A percentile compares a stretch with the other conserved stretches of the same genome.
Conservation (phyloP, 2,797 vertebrate species). For the Aulostomus chinensis region DNA sequence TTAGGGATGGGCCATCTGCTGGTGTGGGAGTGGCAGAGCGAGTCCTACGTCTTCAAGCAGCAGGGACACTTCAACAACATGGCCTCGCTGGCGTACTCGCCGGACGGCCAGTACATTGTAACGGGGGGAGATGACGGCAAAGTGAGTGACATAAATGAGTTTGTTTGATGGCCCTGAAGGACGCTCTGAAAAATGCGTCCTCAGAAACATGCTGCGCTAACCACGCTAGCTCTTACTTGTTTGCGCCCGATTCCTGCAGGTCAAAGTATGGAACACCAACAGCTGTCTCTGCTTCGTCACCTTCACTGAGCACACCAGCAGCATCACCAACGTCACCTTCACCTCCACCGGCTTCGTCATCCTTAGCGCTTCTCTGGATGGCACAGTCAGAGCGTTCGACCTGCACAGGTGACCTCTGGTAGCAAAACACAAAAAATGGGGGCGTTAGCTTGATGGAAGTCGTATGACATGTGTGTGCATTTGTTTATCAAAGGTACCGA, state of each 20-base stretch:
- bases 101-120: slow-evolving; percentile 91
- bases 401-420: slow-evolving; percentile 88
- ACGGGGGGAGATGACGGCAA: slow-evolving; percentile 96
- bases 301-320: slow-evolving; percentile 93
- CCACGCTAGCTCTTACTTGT: no score
- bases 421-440: no score
- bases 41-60: slow-evolving; percentile 96
- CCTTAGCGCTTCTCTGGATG: slow-evolving; percentile 93
- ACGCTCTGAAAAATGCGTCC: no score
- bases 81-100: slow-evolving; percentile 91
- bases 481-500: slow-evolving; percentile 85
- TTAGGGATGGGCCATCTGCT: slow-evolving; percentile 93
- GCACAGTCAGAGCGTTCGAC: slow-evolving; percentile 93
- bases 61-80: slow-evolving; percentile 98
- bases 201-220: no score
- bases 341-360: slow-evolving; percentile 88
- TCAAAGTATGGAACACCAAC: slow-evolving; percentile 95
- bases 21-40: slow-evolving; percentile 99
- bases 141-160: slow-evolving; percentile 80
- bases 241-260: slow-evolving; percentile 68
- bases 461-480: accelerated
- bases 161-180: no score
- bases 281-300: slow-evolving; percentile 97
- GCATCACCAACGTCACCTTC: slow-evolving; percentile 88
- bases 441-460: no score